Conservation (phyloP, 2,888 invertebrate genomes). For the Himalopsyche tibetana region DNA sequence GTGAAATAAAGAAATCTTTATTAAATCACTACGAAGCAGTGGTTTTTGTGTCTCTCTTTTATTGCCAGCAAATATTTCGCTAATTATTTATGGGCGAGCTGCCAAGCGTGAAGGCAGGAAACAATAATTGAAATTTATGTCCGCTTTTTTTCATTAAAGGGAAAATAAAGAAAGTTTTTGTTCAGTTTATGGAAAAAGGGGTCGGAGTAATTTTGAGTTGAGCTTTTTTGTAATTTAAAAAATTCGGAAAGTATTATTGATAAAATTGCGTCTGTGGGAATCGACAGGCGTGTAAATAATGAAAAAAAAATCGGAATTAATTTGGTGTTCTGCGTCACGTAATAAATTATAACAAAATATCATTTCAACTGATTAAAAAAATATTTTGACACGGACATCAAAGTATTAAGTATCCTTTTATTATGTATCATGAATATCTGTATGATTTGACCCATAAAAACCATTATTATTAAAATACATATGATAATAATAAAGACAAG, state of each 20-base stretch:
- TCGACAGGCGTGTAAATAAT: constrained; percentile 19
- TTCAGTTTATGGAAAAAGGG: constrained; percentile 59
- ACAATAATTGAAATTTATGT: constrained; percentile 63
- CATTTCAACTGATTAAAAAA: too few species aligned
- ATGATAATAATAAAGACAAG: too few species aligned
- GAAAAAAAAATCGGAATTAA: not conserved
- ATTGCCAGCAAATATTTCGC: constrained; percentile 60
- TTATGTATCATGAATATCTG: too few species aligned
- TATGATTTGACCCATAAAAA: too few species aligned
- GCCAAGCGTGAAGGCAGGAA: constrained; percentile 62
- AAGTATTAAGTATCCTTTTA: too few species aligned
- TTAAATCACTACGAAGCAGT: constrained; percentile 29
- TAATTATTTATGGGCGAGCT: constrained; percentile 61
- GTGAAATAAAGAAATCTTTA: constrained; percentile 32
- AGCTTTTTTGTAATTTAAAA: constrained; percentile 34
- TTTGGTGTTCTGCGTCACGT: too few species aligned
- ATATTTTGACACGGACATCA: too few species aligned
- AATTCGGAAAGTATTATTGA: constrained; percentile 36
- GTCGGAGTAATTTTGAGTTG: constrained; percentile 27
- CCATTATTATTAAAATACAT: too few species aligned
- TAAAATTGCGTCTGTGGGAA: constrained; percentile 1
- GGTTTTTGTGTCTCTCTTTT: constrained; percentile 48
- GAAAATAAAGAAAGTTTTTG: constrained; percentile 60
- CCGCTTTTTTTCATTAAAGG: constrained; percentile 62
- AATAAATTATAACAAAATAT: too few species aligned